Base-by-base conservation (phyloP, 1,140 invertebrate genomes). In the Notospermus geniculatus region DNA sequence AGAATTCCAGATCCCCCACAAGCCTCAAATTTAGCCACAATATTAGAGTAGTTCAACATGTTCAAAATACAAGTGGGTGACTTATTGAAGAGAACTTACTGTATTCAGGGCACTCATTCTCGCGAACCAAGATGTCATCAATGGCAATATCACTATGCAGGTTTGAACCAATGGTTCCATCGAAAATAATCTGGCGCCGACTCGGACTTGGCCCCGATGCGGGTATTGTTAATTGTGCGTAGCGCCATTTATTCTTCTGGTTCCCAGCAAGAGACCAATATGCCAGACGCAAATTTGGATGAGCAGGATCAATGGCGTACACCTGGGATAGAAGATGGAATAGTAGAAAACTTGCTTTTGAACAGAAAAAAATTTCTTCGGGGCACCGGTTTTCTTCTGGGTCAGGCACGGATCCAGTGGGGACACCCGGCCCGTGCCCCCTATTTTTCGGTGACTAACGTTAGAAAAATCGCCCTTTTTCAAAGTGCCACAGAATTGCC, bases 181-280 rank as follows among this genome's bases (percentile, higher is more conserved):
- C 54, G 54, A 55, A 28, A 22, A 55, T 23, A 28, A 55, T 55
- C 23, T 50, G 32, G 4, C 29, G 25, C 46, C 46, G 46, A 50
- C 25, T 23, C 46, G 46, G 11, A n/a, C n/a, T n/a, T n/a, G n/a
- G 19, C 32, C 32, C 32, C n/a, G 19, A 23, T n/a, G 25, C n/a
- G 4, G 46, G 46, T 50, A 50, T 19, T n/a, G n/a, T 27, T n/a
- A 27, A 9, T 50, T 50, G 46, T 9, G 46, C 46, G 46, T 50
- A 50, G 5, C 25, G 46, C 46, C 46, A 50, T 19, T 50, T 27
- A 9, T 19, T 23, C 19, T 27, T 27, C 25, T 50, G 46, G 46
- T 50, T 50, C 4, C 46, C 46, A 5, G 5, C 4, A n/a, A 50
- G n/a, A 19, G n/a, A 50, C 46, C 46, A 50, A n/a, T 23, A 7